Conservation (phyloP, 2,888 invertebrate species). For the Cheilosia vernalis region DNA sequence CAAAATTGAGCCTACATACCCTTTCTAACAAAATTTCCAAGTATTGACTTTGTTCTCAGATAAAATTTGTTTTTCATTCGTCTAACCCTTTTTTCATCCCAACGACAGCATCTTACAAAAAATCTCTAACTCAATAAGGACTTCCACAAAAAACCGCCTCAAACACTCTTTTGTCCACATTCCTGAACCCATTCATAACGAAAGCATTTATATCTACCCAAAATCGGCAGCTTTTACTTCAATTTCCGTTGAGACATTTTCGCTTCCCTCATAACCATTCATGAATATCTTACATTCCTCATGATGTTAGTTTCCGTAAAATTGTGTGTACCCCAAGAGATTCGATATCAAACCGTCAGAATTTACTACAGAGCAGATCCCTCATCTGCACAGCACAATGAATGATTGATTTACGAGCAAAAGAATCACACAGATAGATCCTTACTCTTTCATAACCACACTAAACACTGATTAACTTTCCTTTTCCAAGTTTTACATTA, state of each 20-base stretch:
- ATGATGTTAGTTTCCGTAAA: background rate
- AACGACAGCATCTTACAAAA: too few relatives aligned
- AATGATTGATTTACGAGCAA: constrained; percentile 56
- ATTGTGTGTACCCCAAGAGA: background rate
- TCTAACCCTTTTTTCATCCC: too few relatives aligned
- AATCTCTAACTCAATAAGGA: too few relatives aligned
- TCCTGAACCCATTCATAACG: too few relatives aligned
- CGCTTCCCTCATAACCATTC: background rate
- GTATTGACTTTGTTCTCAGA: too few relatives aligned
- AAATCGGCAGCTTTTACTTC: background rate
- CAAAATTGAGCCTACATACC: too few relatives aligned
- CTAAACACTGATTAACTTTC: constrained; percentile 35
- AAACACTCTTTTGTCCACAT: too few relatives aligned
- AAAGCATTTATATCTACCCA: background rate
- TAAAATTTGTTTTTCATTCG: too few relatives aligned
- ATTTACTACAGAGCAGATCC: constrained; percentile 5
- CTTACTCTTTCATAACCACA: background rate
- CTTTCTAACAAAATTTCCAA: too few relatives aligned
- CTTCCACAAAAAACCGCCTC: too few relatives aligned
- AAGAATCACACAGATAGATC: background rate
- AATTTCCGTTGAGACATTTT: constrained; percentile 6
- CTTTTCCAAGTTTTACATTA: too few relatives aligned
- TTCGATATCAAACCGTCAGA: background rate
- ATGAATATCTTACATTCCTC: constrained; percentile 14
- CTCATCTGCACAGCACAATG: constrained; percentile 19